These are phyloP conservation scores for Leptoteleia sp. DNA, from an alignment of 1,140 invertebrate genomes.

Conservation along the genomic window DNA sequence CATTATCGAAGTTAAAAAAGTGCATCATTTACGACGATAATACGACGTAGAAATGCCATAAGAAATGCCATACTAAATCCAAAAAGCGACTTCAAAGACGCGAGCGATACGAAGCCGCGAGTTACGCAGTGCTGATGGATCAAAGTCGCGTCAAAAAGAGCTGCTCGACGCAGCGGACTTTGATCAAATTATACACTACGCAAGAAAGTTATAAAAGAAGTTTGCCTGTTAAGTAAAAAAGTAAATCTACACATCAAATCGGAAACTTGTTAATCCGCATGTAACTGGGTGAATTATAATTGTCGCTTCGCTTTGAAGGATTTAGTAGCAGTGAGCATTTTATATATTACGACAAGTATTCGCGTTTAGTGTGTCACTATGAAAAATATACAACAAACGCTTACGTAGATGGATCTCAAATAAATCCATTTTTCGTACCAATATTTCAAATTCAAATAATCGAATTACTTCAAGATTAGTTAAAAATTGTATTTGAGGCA, in stretches of 20 bases:
- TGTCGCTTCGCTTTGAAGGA: slow-evolving; percentile 18
- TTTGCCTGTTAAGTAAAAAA: slow-evolving; percentile 59
- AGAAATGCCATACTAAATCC: slow-evolving; percentile 59
- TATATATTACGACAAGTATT: no score
- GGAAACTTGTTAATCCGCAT: slow-evolving; percentile 46
- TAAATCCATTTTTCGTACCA: no score
- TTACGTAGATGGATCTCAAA: no score
- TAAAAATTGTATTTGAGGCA: no score
- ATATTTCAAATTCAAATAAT: no score
- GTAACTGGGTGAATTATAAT: slow-evolving; percentile 35
- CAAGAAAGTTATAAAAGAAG: slow-evolving; percentile 64
- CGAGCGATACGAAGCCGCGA: slow-evolving; percentile 43
- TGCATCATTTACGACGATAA: slow-evolving; percentile 52
- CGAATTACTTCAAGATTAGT: no score
- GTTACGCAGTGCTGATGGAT: slow-evolving; percentile 64
- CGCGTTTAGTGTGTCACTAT: no score
- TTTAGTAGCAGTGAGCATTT: no score
- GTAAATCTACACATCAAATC: slow-evolving; percentile 49
- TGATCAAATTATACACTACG: slow-evolving; percentile 63
- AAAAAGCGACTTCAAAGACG: slow-evolving; percentile 65
- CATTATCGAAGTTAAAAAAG: slow-evolving; percentile 48
- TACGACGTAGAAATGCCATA: slow-evolving; percentile 54
- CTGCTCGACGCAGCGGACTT: slow-evolving; percentile 50
- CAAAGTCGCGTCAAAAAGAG: slow-evolving; percentile 60
- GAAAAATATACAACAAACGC: no score